These are phyloP conservation scores for Yponomeuta malinellus DNA, from an alignment of 2,888 invertebrate species.

Conservation along the genomic window DNA sequence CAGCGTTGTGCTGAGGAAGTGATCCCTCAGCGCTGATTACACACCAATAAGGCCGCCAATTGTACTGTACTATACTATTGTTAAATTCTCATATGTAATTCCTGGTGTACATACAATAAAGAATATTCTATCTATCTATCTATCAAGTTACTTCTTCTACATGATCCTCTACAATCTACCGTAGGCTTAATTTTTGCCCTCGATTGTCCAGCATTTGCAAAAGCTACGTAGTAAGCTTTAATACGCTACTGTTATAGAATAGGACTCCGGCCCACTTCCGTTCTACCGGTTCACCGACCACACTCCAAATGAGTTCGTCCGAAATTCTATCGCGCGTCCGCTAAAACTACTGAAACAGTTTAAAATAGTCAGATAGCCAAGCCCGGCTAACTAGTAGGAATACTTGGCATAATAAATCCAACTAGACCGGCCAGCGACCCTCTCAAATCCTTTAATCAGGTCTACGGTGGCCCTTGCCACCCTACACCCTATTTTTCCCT, in stretches of 20 bases:
- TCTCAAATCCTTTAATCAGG: slow-evolving; percentile 74
- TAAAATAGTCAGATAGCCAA: slow-evolving; percentile 30
- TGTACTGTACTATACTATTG: too few relatives aligned
- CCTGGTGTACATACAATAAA: too few relatives aligned
- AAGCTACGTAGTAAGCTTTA: neutral
- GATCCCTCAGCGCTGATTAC: too few relatives aligned
- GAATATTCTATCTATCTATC: too few relatives aligned
- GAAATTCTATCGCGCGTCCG: slow-evolving; percentile 2
- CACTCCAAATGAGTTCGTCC: slow-evolving; percentile 5
- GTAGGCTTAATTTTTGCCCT: too few relatives aligned
- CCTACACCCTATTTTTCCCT: slow-evolving; percentile 68
- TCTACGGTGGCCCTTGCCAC: slow-evolving; percentile 65
- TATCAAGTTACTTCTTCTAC: too few relatives aligned
- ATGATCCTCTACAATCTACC: too few relatives aligned
- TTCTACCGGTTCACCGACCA: neutral
- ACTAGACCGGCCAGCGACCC: slow-evolving; percentile 69
- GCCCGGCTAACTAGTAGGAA: slow-evolving; percentile 64
- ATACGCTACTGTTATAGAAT: neutral
- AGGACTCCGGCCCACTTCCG: neutral
- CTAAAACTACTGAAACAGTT: slow-evolving; percentile 11
- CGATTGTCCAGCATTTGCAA: too few relatives aligned
- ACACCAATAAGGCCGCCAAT: too few relatives aligned
- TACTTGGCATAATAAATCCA: slow-evolving; percentile 73
- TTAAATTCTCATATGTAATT: too few relatives aligned
- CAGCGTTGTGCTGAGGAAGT: too few relatives aligned